Base-by-base conservation (phyloP, 2,888 invertebrate species). In the Agriopis aurantiaria region DNA sequence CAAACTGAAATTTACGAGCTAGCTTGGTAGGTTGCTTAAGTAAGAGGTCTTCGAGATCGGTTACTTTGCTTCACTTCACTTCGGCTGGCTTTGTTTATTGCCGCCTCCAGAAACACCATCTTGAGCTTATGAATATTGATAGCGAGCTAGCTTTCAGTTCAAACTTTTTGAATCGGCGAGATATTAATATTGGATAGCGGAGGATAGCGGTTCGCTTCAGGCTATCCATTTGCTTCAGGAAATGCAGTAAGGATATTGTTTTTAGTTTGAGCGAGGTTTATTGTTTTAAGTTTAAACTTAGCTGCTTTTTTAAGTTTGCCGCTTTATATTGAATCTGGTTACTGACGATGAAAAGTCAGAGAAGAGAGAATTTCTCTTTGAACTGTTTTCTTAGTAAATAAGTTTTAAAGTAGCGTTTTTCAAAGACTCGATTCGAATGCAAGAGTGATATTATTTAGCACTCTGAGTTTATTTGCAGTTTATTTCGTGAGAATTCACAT, bases 1-100 rank as follows among this genome's bases (percentile, higher is more conserved):
- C 89, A 92, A 93, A 92, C 91, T 91, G 88, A 90, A 93, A 93
- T 93, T 93, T 93, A 93, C 91, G 93, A 89, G 88, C 74, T 67
- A 66, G 70, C 62, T 76, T 68, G 66, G 85, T 81, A 82, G 81
- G 82, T 9, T 48, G 48, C 81, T 84, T 88, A 88, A 89, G 88
- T 87, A 88, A 89, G 88, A 88, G 87, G 88, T 89, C 87, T 85
- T 85, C 75, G 80, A 82, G 84, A 87, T 88, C 87, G 88, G 88
- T 90, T 90, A 85, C 89, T 88, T 83, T 83, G 86, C 87, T 85
- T 84, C 83, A 82, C 84, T 85, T 85, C 82, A 84, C 83, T 84
- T 80, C 83, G 61, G 82, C 85, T 85, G 55, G 74, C 87, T 88
- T 92, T 93, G 93, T 93, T 92, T 92, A 93, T 92, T 87, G 91